Percentiles rank a stretch among this genome's conserved stretches.
phyloP scores from a whole-genome alignment of 2,888 invertebrate genomes.

The Malachius bipustulatus region DNA sequence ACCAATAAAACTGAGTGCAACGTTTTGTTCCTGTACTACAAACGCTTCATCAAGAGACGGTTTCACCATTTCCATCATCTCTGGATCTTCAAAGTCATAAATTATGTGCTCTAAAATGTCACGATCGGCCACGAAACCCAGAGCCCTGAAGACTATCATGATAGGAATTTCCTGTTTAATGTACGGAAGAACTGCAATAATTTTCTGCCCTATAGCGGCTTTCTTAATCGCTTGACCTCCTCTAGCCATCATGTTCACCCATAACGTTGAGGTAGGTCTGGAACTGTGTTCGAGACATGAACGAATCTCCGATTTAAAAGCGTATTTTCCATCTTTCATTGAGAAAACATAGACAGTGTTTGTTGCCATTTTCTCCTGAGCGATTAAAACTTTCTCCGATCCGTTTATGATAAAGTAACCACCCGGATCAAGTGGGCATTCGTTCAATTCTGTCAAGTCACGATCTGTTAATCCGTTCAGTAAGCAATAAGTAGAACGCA shows the following conservation, averaged over 20 bases:
- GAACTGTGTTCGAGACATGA: conserved; percentile 88
- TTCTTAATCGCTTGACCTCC: conserved; percentile 98
- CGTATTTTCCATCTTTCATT: conserved; percentile 99
- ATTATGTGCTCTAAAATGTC: conserved; percentile 99
- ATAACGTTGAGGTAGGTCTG: conserved; percentile 91
- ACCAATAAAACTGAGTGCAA: conserved; percentile 97
- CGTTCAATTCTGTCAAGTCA: conserved; percentile 98
- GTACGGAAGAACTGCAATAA: conserved; percentile 95
- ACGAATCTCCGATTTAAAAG: conserved; percentile 95
- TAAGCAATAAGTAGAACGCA: conserved; percentile 93
- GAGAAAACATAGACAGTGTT: conserved; percentile 99
- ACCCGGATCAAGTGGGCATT: conserved; percentile 98
- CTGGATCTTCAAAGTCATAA: conserved; percentile 99
- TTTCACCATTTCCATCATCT: conserved; percentile 99
- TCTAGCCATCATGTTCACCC: conserved; percentile 99
- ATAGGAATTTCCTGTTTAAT: conserved; percentile 99
- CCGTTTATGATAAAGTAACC: conserved; percentile 99
- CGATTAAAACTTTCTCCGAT: conserved; percentile 86
- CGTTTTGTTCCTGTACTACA: conserved; percentile 98
- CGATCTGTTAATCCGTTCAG: conserved; percentile 91
- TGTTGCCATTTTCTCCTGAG: conserved; percentile 99
- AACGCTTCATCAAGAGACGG: conserved; percentile 99
- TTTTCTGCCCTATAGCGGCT: conserved; percentile 96
- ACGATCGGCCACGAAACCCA: conserved; percentile 95
- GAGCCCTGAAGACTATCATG: conserved; percentile 98